phyloP scores from a whole-genome alignment of 2,113 vertebrate species.

The Jaculus jaculus region DNA sequence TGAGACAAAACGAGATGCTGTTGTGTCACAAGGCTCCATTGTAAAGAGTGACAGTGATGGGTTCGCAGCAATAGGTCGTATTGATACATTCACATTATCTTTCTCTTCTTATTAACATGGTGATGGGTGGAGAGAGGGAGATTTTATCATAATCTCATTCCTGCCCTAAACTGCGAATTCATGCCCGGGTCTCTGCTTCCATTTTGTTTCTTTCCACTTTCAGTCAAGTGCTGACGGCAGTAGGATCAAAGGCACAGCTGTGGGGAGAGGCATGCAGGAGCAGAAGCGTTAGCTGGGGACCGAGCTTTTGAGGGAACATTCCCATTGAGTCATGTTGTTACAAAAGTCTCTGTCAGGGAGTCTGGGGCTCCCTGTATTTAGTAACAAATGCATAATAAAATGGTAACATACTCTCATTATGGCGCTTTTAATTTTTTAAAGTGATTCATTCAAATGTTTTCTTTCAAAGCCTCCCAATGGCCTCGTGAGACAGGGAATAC shows the following conservation, averaged over 20 bases:
- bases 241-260: conserved; percentile 73
- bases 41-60: neutral
- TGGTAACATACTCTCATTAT: neutral
- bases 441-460: conserved; percentile 14
- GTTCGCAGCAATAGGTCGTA: conserved; percentile 26
- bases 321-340: conserved; percentile 52
- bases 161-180: conserved; percentile 75
- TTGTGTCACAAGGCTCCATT: neutral
- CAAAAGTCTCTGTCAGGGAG: neutral
- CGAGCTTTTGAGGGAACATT: neutral
- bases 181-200: conserved; percentile 69
- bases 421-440: conserved; percentile 58
- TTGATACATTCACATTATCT: conserved; percentile 44
- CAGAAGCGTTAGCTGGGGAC: neutral
- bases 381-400: neutral
- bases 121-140: conserved; percentile 71
- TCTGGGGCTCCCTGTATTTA: neutral
- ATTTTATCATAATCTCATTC: conserved; percentile 62
- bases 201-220: conserved; percentile 73
- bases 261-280: neutral
- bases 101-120: conserved; percentile 63
- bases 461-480: neutral
- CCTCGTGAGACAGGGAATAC: too few species aligned
- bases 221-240: conserved; percentile 72
- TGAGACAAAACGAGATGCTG: neutral